Evolutionary conservation across 2,113 vertebrate species (phyloP), one percentile per base, ranked within the genome.

Genomic region (Tenrec ecaudatus): DNA sequence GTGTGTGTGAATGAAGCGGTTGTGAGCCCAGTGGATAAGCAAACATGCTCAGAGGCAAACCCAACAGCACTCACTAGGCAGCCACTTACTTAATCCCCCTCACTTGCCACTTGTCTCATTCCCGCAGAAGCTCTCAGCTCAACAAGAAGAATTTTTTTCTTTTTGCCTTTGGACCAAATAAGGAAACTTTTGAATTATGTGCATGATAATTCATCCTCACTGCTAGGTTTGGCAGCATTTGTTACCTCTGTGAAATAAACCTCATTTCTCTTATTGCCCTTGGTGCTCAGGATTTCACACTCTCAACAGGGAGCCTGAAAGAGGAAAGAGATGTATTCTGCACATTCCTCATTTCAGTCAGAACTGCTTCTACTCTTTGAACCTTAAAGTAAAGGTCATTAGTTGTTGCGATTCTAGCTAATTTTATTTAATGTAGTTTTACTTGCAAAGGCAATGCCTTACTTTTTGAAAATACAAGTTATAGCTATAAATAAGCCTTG

Each of bases 61-160:
- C 22, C 19, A 27, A 77, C 33, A 27, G 60, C 73, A 11, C 83
- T 36, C 9, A 58, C n/a, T 71, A 15, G n/a, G 12, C 16, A 86
- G 27, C 17, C 20, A 80, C 31, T 89, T 79, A 71, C 62, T 83
- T 69, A 69, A 76, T 64, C 38, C 20, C 40, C 29, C 31, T 71
- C 4, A 71, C 69, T 31, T 77, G 31, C 16, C 33, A 77, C 27
- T 87, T 77, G 68, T 68, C 78, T 64, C 53, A 47, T 82, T 69
- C 23, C 36, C 43, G 36, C 38, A 53, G 10, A 19, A 17, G 43
- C 33, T 69, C 14, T 25, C 17, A 87, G 9, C 15, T 33, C 10
- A 57, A 25, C 14, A 82, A 60, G 40, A 36, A 88, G n/a, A 93
- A 86, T 82, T 82, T 40, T 81, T 82, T 82, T 85, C 62, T 33